Evolutionary conservation across 2,888 invertebrate genomes (phyloP), one percentile per base, ranked within the genome.

Genomic region (Kuschelorhynchus macadamiae): DNA sequence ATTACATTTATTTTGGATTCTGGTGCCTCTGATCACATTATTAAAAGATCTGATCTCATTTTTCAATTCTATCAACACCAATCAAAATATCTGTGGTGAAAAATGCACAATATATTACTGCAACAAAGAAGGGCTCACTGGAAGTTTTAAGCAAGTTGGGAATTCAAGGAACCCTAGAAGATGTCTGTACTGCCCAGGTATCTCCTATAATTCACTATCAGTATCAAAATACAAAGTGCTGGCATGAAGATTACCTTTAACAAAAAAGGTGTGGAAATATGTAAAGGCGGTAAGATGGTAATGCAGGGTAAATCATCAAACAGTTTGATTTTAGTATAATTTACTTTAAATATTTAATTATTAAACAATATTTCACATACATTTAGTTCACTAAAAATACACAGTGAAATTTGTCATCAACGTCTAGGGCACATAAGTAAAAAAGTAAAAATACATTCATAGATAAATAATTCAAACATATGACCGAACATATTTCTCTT

Each of bases 331-430:
- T 18, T 2, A 3, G 11, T 67, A 21, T 8, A 46, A 21, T 32
- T 47, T 16, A 49, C 20, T 12, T 14, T 46, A 12, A 5, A 8
- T 12, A 53, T 11, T 18, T 7, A 16, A n/a, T n/a, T n/a, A n/a
- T 25, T 25, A 7, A 7, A 25, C 4, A 7, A 5, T 3, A 7
- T 25, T 52, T 39, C 18, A 8, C 39, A 50, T 44, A 11, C 42
- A 39, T 32, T 53, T 53, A 53, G 62, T 41, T 17, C 17, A 4
- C 25, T 25, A 30, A 39, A 65, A 17, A 14, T 12, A 25, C 39
- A 70, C 30, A 20, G 53, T 60, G 50, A 60, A 33, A 20, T 70
- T 14, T 66, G 61, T 66, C 69, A 70, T 66, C 30, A 61, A 53
- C 52, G 66, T 8, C 30, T 61, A 39, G 69, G 69, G 14, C 70